Evolutionary conservation across 2,888 invertebrate genomes (phyloP).

Genomic region (Idaea aversata): DNA sequence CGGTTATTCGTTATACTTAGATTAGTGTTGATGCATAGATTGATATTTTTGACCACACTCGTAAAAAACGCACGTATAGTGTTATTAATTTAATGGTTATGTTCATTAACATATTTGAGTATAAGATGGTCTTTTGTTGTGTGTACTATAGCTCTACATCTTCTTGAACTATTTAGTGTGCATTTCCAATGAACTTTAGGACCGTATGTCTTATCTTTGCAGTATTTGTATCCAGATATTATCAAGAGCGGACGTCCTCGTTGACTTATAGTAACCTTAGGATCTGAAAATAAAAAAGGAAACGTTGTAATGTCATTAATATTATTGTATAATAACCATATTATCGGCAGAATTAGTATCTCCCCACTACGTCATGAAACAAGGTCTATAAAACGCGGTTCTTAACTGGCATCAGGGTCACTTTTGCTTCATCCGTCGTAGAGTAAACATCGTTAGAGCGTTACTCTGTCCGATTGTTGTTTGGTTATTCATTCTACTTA

Average conservation of each 20-base stretch:
- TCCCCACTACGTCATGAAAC: background rate
- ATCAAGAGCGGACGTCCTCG: background rate
- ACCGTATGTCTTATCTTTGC: background rate
- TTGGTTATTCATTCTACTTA: too few species aligned
- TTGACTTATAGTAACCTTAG: background rate
- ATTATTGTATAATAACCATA: background rate
- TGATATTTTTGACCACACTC: too few species aligned
- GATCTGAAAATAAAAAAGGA: background rate
- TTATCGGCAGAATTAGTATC: background rate
- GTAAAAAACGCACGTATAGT: too few species aligned
- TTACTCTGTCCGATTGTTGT: too few species aligned
- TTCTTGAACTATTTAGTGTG: background rate
- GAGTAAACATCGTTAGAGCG: too few species aligned
- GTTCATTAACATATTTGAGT: background rate
- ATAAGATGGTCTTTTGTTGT: background rate
- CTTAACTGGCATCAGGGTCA: too few species aligned
- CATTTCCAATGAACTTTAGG: background rate
- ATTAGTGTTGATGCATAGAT: too few species aligned
- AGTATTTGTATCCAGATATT: background rate
- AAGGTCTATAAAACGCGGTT: conserved; percentile 2
- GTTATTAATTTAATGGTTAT: background rate
- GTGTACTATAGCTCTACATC: background rate
- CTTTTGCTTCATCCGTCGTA: too few species aligned
- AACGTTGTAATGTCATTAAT: background rate
- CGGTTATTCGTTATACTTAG: too few species aligned